Percentiles rank a stretch among this genome's conserved stretches.
phyloP scores from a whole-genome alignment of 2,113 vertebrate species.

The Herpetotheres cachinnans region DNA sequence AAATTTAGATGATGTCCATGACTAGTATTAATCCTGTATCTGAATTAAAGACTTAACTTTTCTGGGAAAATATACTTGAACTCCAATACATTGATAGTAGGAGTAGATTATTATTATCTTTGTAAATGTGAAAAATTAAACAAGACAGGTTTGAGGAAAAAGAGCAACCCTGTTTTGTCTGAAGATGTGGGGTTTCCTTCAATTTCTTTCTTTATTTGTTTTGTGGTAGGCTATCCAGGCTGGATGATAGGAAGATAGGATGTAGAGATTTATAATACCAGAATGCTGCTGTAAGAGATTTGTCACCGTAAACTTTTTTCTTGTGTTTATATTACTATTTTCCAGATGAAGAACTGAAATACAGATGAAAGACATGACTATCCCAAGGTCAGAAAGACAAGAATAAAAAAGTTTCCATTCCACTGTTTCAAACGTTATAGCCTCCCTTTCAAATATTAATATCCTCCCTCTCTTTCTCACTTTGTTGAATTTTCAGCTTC shows the following conservation, averaged over 20 bases:
- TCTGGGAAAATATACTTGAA: neutral
- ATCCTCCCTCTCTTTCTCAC: neutral
- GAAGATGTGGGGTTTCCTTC: neutral
- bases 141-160: neutral
- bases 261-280: neutral
- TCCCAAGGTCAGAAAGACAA: neutral
- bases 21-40: neutral
- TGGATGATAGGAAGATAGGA: neutral
- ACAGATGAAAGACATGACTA: neutral
- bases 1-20: neutral
- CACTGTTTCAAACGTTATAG: neutral
- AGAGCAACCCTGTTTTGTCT: neutral
- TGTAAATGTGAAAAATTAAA: neutral
- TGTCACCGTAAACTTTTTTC: neutral
- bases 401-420: neutral
- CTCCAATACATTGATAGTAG: neutral
- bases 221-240: neutral
- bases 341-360: neutral
- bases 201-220: neutral
- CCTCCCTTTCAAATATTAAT: neutral
- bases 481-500: neutral
- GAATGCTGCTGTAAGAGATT: neutral
- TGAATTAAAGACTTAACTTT: neutral
- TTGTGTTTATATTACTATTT: neutral
- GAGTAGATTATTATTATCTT: neutral